Evolutionary conservation across 2,888 invertebrate species (phyloP).

Genomic region (Anaspis maculata): DNA sequence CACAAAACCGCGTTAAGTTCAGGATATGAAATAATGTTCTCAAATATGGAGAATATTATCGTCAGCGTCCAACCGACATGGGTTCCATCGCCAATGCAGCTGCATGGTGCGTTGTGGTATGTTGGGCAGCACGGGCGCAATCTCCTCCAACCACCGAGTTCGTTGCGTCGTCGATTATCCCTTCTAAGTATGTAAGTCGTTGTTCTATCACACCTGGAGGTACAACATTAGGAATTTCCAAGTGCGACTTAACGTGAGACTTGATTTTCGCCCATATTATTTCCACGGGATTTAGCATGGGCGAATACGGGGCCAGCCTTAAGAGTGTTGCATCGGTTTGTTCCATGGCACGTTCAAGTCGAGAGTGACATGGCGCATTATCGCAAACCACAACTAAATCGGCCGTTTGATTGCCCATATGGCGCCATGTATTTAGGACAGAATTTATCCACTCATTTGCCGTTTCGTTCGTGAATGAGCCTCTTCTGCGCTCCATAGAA

Average conservation of each 20-base stretch:
- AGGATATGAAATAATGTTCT: too few species aligned
- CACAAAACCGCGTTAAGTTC: too few species aligned
- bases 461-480: constrained; percentile 11
- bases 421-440: constrained; percentile 8
- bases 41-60: too few species aligned
- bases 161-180: constrained; percentile 15
- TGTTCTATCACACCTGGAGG: constrained; percentile 7
- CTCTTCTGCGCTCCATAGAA: constrained; percentile 12
- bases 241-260: constrained; percentile 1
- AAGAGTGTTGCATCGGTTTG: constrained; percentile 7
- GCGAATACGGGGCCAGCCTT: constrained; percentile 11
- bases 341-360: constrained; percentile 4
- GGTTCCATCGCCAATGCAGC: constrained; percentile 13
- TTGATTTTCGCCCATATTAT: constrained; percentile 5
- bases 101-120: constrained; percentile 12
- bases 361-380: constrained; percentile 11
- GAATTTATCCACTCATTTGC: constrained; percentile 8
- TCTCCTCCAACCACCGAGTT: constrained; percentile 17
- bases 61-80: constrained; percentile 12
- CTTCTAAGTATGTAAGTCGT: constrained; percentile 11
- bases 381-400: constrained; percentile 15
- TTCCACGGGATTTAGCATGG: constrained; percentile 6
- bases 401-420: constrained; percentile 8
- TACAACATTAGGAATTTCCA: constrained; percentile 4
- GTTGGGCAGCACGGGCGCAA: constrained; percentile 17